Percentiles rank a stretch among this genome's conserved stretches.
Conservation (phyloP, 2,797 vertebrate species). For the Chelonia mydas region DNA sequence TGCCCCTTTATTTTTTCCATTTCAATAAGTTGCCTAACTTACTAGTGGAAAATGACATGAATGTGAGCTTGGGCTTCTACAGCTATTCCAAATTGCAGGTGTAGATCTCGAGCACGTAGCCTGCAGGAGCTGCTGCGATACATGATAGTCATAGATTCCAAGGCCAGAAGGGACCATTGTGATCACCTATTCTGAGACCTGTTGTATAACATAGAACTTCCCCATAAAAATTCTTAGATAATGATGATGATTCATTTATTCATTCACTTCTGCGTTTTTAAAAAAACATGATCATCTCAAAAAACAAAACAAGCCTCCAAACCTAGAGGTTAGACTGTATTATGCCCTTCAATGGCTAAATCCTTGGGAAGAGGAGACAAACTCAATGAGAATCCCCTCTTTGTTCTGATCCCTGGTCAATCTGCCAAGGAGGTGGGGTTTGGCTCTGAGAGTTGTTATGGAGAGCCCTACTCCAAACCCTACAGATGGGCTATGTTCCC, state of each 20-base stretch:
- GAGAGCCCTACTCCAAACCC: background rate
- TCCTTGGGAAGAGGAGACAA: background rate
- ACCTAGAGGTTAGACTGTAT: background rate
- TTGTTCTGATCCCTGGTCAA: background rate
- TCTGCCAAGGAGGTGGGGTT: background rate
- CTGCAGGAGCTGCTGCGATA: background rate
- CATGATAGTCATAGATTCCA: background rate
- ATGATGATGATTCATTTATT: accelerated
- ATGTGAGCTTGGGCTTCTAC: background rate
- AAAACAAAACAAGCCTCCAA: background rate
- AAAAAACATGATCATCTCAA: background rate
- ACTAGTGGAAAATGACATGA: background rate
- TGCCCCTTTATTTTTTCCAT: background rate
- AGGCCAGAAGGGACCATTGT: background rate
- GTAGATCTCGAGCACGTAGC: background rate
- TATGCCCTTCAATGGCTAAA: background rate
- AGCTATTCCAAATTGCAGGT: background rate
- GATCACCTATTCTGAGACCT: background rate
- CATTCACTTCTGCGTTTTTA: background rate
- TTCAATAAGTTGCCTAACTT: background rate
- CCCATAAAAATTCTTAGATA: background rate
- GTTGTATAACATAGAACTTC: background rate
- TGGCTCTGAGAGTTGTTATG: background rate
- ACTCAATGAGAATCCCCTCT: background rate
- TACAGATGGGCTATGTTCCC: background rate